Conservation (phyloP, 1,140 invertebrate species). For the Aphaenogaster floridana region DNA sequence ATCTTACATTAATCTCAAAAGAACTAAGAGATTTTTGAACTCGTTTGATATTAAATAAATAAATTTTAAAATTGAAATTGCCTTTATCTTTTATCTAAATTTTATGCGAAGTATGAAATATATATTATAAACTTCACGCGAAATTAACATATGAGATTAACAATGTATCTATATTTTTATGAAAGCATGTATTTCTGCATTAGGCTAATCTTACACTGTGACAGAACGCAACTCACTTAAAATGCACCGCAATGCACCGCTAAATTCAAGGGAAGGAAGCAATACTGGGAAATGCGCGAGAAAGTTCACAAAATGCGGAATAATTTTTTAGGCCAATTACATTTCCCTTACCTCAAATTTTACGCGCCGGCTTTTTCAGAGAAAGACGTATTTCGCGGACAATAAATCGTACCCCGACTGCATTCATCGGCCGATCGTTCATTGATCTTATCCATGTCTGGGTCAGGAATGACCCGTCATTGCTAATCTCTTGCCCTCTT, state of each 20-base stretch:
- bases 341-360: constrained; percentile 34
- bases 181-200: neutral
- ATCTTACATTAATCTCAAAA: neutral
- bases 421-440: constrained; percentile 46
- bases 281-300: neutral
- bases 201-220: neutral
- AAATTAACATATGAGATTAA: neutral
- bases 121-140: neutral
- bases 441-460: constrained; percentile 49
- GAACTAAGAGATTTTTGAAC: neutral
- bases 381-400: constrained; percentile 16
- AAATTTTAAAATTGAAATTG: neutral
- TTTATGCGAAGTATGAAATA: neutral
- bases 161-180: neutral
- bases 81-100: neutral
- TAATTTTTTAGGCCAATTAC: constrained; percentile 22
- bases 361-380: constrained; percentile 19
- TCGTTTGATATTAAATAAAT: neutral
- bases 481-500: neutral
- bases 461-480: neutral
- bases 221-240: constrained; percentile 34
- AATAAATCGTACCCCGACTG: constrained; percentile 53
- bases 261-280: constrained; percentile 40
- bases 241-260: neutral
- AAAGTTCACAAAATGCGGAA: constrained; percentile 19